These are phyloP conservation scores for Pseudolaguvia tuberculata DNA, from an alignment of 2,113 vertebrate species.

Conservation along the genomic window DNA sequence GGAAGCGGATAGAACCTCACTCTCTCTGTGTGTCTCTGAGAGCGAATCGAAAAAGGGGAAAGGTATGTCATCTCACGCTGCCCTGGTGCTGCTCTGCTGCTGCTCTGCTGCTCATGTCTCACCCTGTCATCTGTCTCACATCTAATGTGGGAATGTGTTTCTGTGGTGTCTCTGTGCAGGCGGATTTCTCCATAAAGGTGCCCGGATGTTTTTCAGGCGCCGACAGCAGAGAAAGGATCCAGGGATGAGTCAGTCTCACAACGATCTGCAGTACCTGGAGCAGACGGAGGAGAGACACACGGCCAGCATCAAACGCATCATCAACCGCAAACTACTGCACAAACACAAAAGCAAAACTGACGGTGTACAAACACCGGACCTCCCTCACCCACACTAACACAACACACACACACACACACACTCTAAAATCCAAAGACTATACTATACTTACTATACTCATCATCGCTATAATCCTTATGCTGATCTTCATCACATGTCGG, in stretches of 20 bases:
- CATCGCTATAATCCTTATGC: background rate
- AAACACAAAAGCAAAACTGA: conserved; percentile 77
- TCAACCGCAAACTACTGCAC: conserved; percentile 78
- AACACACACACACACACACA: background rate
- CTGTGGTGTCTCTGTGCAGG: conserved; percentile 63
- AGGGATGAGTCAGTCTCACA: conserved; percentile 95
- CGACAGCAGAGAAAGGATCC: conserved; percentile 90
- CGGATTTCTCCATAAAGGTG: conserved; percentile 82
- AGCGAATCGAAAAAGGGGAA: conserved; percentile 80
- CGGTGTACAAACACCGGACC: conserved; percentile 48
- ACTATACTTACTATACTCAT: background rate
- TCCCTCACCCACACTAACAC: background rate
- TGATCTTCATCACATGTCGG: background rate
- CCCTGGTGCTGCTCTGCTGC: background rate
- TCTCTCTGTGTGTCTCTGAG: conserved; percentile 84
- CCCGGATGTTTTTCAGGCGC: conserved; percentile 90
- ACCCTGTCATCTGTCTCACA: conserved; percentile 9
- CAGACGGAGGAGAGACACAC: conserved; percentile 80
- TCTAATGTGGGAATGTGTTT: background rate
- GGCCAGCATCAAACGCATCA: conserved; percentile 76
- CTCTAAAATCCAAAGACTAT: background rate
- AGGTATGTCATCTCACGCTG: conserved; percentile 65
- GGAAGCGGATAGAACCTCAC: conserved; percentile 76
- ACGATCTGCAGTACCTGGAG: conserved; percentile 89
- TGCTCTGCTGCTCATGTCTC: conserved; percentile 19